A percentile compares a stretch with the other conserved stretches of the same genome.
Conservation (phyloP, 2,888 invertebrate genomes). For the Anagyrus pseudococci region DNA sequence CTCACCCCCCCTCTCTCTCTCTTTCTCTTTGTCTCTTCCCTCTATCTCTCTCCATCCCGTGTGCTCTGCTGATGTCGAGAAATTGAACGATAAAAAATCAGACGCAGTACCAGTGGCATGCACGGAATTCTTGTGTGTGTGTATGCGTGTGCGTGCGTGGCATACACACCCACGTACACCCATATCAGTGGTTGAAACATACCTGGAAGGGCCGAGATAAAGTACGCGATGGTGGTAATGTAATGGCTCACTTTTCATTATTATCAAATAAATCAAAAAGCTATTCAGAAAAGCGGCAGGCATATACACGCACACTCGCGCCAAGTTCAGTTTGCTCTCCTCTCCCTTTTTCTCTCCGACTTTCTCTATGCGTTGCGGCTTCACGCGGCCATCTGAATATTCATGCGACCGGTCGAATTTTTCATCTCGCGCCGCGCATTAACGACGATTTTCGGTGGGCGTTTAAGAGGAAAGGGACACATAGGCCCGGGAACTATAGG, state of each 20-base stretch:
- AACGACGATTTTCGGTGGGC: slow-evolving; percentile 22
- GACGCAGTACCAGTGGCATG: not conserved
- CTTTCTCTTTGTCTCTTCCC: not conserved
- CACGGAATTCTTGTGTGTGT: too few relatives aligned
- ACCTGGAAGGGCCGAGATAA: too few relatives aligned
- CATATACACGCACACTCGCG: too few relatives aligned
- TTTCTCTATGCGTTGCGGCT: too few relatives aligned
- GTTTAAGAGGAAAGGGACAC: not conserved
- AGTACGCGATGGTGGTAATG: slow-evolving; percentile 7
- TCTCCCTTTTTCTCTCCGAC: too few relatives aligned
- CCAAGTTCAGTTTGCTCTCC: too few relatives aligned
- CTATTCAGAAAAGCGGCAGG: slow-evolving; percentile 5
- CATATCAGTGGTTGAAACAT: too few relatives aligned
- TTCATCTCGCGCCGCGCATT: slow-evolving; percentile 9
- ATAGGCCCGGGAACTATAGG: slow-evolving; percentile 40
- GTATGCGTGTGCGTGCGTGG: not conserved
- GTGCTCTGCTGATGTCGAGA: slow-evolving; percentile 1
- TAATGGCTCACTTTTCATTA: slow-evolving; percentile 33
- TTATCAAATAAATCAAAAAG: slow-evolving; percentile 35
- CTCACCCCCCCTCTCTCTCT: not conserved
- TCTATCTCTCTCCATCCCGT: not conserved
- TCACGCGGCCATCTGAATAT: slow-evolving; percentile 21
- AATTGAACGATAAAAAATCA: slow-evolving; percentile 32
- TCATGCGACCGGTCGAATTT: slow-evolving; percentile 24
- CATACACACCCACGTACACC: too few relatives aligned